These are phyloP conservation scores for Ceratitis capitata DNA, from an alignment of 1,140 invertebrate genomes.

Conservation along the genomic window DNA sequence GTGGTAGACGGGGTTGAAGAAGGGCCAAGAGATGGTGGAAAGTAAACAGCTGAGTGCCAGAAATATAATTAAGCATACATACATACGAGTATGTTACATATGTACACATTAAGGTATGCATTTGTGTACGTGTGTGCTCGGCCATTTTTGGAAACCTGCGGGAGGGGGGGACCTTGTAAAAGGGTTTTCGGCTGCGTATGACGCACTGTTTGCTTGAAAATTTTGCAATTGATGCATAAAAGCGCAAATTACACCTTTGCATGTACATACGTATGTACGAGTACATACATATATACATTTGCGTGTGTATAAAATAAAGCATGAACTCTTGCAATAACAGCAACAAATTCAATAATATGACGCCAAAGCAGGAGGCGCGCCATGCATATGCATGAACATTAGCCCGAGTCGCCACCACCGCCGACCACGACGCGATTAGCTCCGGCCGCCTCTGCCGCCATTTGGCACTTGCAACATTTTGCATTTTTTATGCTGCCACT, in stretches of 20 bases:
- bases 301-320: neutral
- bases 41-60: neutral
- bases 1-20: neutral
- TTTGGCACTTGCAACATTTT: constrained; percentile 9
- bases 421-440: neutral
- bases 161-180: neutral
- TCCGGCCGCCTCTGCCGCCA: neutral
- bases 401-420: neutral
- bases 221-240: constrained; percentile 18
- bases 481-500: neutral
- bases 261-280: neutral
- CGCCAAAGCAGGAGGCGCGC: constrained; percentile 17
- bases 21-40: neutral
- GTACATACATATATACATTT: neutral
- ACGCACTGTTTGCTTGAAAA: neutral
- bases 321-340: neutral
- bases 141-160: neutral
- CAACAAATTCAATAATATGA: neutral
- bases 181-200: neutral
- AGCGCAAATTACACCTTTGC: constrained; percentile 14
- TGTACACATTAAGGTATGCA: neutral
- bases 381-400: constrained; percentile 11
- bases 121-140: neutral
- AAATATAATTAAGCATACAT: neutral
- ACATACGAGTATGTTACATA: neutral